Evolutionary conservation across 1,140 invertebrate genomes (phyloP).

Genomic region (Bombus waltoni): DNA sequence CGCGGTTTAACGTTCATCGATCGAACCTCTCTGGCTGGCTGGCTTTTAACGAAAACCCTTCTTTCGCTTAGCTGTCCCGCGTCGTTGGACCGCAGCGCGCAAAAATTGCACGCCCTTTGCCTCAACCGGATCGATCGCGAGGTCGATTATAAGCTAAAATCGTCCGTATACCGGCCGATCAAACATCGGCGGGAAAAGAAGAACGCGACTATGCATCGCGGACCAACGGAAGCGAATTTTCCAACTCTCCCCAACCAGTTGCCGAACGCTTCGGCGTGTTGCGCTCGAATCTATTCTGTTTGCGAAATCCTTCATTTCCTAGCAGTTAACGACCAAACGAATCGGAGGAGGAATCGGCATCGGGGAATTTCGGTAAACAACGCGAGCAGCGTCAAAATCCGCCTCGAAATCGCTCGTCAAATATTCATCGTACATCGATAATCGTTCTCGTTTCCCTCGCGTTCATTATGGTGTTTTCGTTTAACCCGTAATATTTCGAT

Average conservation of each 20-base stretch:
- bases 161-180: too few species aligned
- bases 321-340: neutral
- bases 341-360: neutral
- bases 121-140: neutral
- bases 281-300: constrained; percentile 3
- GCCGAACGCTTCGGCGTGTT: too few species aligned
- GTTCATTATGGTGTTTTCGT: neutral
- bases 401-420: constrained; percentile 40
- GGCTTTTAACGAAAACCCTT: constrained; percentile 34
- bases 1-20: constrained; percentile 35
- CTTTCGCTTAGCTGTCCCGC: neutral
- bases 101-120: constrained; percentile 37
- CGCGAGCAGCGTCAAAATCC: constrained; percentile 3
- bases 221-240: too few species aligned
- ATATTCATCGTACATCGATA: constrained; percentile 37
- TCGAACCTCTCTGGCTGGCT: constrained; percentile 2
- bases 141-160: too few species aligned
- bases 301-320: constrained; percentile 42
- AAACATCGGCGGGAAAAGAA: neutral
- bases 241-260: too few species aligned
- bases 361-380: constrained; percentile 47
- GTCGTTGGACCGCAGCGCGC: neutral
- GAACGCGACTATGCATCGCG: too few species aligned
- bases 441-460: constrained; percentile 35
- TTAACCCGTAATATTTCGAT: constrained; percentile 17